phyloP scores from a whole-genome alignment of 2,797 vertebrate genomes.

The Decapterus maruadsi region DNA sequence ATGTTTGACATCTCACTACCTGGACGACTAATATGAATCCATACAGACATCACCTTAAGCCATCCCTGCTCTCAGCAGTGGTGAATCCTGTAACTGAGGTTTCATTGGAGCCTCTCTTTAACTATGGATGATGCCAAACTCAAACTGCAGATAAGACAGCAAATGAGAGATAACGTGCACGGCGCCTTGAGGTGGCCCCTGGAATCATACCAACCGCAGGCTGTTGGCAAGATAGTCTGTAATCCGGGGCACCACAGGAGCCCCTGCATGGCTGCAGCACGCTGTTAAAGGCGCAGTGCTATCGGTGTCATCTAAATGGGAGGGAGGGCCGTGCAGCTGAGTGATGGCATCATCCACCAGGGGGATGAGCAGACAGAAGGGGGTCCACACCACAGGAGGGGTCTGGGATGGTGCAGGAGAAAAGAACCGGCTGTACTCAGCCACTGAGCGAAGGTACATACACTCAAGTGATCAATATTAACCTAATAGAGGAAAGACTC shows the following conservation, averaged over 20 bases:
- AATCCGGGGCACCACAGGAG: slow-evolving; percentile 37
- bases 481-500: slow-evolving; percentile 34
- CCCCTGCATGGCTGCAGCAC: slow-evolving; percentile 4
- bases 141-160: slow-evolving; percentile 16
- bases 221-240: slow-evolving; percentile 28
- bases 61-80: slow-evolving; percentile 8
- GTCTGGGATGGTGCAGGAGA: background rate
- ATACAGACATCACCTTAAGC: background rate
- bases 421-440: slow-evolving; percentile 33
- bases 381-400: slow-evolving; percentile 10
- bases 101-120: slow-evolving; percentile 7
- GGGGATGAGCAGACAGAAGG: slow-evolving; percentile 6
- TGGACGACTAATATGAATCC: slow-evolving; percentile 28
- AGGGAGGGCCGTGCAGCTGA: slow-evolving; percentile 17
- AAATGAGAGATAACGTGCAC: slow-evolving; percentile 36
- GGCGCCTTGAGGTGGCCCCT: slow-evolving; percentile 27
- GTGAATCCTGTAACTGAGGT: slow-evolving; percentile 5
- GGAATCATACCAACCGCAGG: slow-evolving; percentile 18
- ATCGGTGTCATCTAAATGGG: slow-evolving; percentile 41
- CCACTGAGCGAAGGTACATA: slow-evolving; percentile 30
- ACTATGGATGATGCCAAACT: background rate
- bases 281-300: slow-evolving; percentile 18
- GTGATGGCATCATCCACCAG: slow-evolving; percentile 16
- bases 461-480: slow-evolving; percentile 59
- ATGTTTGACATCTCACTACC: slow-evolving; percentile 24